Evolutionary conservation across 2,113 vertebrate genomes (phyloP), one percentile per base, ranked within the genome.

Genomic region (Phoxinus phoxinus): DNA sequence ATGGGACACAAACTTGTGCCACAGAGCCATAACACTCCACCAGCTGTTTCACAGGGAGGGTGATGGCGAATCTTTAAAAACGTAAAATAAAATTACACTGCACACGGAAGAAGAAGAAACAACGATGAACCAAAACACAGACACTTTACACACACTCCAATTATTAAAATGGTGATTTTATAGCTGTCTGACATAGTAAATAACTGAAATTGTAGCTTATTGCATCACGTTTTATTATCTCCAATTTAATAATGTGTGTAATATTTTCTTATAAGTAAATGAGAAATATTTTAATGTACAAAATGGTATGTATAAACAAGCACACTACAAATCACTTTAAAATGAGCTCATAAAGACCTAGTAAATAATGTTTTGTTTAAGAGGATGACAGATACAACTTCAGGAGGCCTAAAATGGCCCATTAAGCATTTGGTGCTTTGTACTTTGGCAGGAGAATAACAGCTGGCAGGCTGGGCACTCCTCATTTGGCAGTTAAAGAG

Each of bases 381-480:
- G 48, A 72, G 81, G 30, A 73, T 83, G 67, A 83, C 67, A 37
- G 81, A 83, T 83, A 56, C 51, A 84, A 75, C 10, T 87, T 83
- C 90, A 88, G 74, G 81, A 83, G 85, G 63, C 6, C 37, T 86
- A 58, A 77, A 65, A 41, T 53, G 71, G 81, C 81, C 71, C 72
- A 86, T 88, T 85, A 83, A 80, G 76, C 56, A 87, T 84, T 83
- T 82, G 76, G 59, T 79, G 74, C 73, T 89, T 87, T 79, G 86
- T 84, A 69, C 85, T 84, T 85, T 84, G 88, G 84, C 86, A 88
- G 83, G 53, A 83, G 81, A 85, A 85, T 25, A 87, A 84, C 88
- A 89, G 86, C 81, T 89, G 90, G 84, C 86, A 87, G 74, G 71
- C 85, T 83, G 81, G 77, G 69, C 69, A 73, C 30, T 78, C 74